Conservation (phyloP, 2,113 vertebrate species). For the Nesogale talazaci region DNA sequence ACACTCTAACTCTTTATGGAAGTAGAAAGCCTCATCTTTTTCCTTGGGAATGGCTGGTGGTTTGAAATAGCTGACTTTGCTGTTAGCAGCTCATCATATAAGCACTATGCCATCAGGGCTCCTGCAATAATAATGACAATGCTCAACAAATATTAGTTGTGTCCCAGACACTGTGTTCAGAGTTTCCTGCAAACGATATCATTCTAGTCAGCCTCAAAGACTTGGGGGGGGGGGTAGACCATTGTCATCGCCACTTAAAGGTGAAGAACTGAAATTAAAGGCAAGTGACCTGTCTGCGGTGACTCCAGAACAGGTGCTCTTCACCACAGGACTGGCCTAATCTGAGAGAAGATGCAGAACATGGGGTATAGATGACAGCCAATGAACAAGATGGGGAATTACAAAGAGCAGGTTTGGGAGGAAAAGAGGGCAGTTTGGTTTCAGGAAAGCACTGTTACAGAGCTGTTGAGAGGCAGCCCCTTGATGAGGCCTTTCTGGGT, state of each 20-base stretch:
- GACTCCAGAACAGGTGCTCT: not conserved
- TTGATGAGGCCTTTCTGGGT: not conserved
- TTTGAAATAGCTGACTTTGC: too few relatives aligned
- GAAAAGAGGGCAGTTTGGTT: not conserved
- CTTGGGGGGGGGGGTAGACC: not conserved
- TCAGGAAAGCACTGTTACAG: not conserved
- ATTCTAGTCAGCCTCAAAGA: not conserved
- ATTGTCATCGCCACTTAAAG: not conserved
- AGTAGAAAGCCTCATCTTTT: too few relatives aligned
- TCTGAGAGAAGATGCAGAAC: not conserved
- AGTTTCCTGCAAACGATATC: fast-evolving
- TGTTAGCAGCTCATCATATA: too few relatives aligned
- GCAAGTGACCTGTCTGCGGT: fast-evolving
- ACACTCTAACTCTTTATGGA: too few relatives aligned
- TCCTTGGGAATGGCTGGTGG: too few relatives aligned
- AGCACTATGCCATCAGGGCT: too few relatives aligned
- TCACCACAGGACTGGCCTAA: fast-evolving
- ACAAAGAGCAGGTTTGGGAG: not conserved
- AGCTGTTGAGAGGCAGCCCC: not conserved
- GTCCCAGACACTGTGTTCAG: not conserved
- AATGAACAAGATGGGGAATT: not conserved
- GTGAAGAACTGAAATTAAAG: not conserved
- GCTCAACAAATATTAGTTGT: fast-evolving
- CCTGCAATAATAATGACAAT: too few relatives aligned
- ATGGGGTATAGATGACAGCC: not conserved